Evolutionary conservation across 2,797 vertebrate species (phyloP).

Genomic region (Myripristis jacobus): DNA sequence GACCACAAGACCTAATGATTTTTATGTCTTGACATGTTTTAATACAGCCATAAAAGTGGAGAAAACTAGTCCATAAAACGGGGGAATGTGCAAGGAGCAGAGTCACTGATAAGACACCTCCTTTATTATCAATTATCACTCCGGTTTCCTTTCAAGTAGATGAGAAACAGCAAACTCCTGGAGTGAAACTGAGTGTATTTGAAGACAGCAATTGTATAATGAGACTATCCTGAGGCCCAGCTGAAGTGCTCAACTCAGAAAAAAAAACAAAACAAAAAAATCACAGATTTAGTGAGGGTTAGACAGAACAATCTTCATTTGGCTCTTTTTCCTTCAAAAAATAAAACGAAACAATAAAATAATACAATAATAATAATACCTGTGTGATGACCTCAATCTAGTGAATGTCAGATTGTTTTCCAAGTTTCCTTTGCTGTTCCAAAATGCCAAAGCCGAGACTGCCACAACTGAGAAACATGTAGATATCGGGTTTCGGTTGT

Average conservation of each 20-base stretch:
- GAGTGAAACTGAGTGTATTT: constrained; percentile 58
- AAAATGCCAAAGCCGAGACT: background rate
- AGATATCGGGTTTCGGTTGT: background rate
- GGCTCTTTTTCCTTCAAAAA: constrained; percentile 30
- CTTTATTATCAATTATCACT: constrained; percentile 43
- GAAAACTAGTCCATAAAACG: constrained; percentile 28
- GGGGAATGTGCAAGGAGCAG: constrained; percentile 23
- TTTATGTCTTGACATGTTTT: constrained; percentile 63
- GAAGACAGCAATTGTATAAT: constrained; percentile 66
- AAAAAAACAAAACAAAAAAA: constrained; percentile 37
- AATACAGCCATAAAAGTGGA: constrained; percentile 46
- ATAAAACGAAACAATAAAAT: too few relatives aligned
- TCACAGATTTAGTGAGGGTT: constrained; percentile 64
- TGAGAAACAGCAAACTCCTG: constrained; percentile 61
- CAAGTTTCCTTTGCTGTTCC: background rate
- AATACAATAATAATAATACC: too few relatives aligned
- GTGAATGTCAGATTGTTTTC: constrained; percentile 40
- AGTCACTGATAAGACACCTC: constrained; percentile 53
- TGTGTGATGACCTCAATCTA: constrained; percentile 47
- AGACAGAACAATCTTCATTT: constrained; percentile 64
- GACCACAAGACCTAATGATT: constrained; percentile 60
- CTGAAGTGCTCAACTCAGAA: constrained; percentile 46
- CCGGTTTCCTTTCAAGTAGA: constrained; percentile 57
- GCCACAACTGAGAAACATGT: background rate
- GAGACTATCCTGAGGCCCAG: constrained; percentile 54